Evolutionary conservation across 2,797 vertebrate genomes (phyloP).

Genomic region (Pangasius mekongensis): DNA sequence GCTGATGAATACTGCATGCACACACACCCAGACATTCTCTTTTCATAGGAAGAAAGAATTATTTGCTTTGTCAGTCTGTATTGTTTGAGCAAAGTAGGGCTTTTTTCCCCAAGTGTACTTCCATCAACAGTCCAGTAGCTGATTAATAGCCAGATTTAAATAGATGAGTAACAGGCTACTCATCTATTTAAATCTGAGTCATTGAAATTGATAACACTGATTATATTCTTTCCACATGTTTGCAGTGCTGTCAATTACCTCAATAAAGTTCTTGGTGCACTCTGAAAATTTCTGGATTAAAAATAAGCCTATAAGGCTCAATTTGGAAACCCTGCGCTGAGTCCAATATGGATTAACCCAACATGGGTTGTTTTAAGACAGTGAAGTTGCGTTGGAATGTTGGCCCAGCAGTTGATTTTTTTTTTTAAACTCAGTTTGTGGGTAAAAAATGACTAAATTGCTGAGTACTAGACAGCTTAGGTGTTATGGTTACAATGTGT

Average conservation of each 20-base stretch:
- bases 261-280: background rate
- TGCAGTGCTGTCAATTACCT: background rate
- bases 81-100: background rate
- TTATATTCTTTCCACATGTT: background rate
- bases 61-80: conserved; percentile 1
- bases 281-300: background rate
- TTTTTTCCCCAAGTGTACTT: background rate
- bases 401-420: background rate
- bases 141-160: too few relatives aligned
- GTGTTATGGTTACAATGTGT: too few relatives aligned
- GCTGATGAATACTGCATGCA: conserved; percentile 27
- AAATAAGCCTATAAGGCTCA: background rate
- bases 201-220: conserved; percentile 2
- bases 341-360: background rate
- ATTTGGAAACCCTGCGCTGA: background rate
- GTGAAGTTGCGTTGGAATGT: background rate
- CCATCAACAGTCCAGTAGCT: background rate
- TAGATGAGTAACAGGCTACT: background rate
- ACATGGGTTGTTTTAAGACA: background rate
- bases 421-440: background rate
- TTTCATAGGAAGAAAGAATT: background rate
- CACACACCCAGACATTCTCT: conserved; percentile 38
- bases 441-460: too few relatives aligned
- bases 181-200: conserved; percentile 11
- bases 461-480: too few relatives aligned